These are phyloP conservation scores for Grallaria varia DNA, from an alignment of 2,113 vertebrate species.

Conservation along the genomic window DNA sequence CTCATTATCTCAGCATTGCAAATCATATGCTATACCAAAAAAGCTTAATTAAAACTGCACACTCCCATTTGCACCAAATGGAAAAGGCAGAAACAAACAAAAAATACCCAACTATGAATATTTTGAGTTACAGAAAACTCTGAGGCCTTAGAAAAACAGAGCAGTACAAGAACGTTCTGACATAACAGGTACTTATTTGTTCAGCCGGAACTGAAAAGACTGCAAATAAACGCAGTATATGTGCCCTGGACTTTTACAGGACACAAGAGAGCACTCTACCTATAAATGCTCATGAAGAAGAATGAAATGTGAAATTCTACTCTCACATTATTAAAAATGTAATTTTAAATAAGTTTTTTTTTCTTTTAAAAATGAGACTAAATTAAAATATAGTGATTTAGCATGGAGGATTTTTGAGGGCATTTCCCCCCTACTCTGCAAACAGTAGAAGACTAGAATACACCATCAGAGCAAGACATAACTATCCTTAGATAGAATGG, in stretches of 20 bases:
- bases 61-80: background rate
- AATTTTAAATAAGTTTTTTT: background rate
- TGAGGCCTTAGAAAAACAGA: background rate
- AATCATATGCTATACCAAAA: background rate
- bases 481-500: background rate
- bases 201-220: conserved; percentile 9
- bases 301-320: background rate
- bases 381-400: background rate
- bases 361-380: background rate
- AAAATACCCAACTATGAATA: background rate
- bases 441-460: background rate
- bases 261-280: background rate
- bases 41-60: background rate
- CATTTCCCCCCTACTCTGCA: background rate
- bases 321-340: background rate
- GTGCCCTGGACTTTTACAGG: background rate
- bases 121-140: background rate
- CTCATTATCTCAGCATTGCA: background rate
- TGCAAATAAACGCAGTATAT: background rate
- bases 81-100: background rate
- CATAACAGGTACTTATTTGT: background rate
- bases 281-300: background rate
- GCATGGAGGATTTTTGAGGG: background rate
- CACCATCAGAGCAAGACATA: background rate
- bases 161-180: background rate